phyloP scores from a whole-genome alignment of 2,113 vertebrate genomes.

The Oncorhynchus gorbuscha region DNA sequence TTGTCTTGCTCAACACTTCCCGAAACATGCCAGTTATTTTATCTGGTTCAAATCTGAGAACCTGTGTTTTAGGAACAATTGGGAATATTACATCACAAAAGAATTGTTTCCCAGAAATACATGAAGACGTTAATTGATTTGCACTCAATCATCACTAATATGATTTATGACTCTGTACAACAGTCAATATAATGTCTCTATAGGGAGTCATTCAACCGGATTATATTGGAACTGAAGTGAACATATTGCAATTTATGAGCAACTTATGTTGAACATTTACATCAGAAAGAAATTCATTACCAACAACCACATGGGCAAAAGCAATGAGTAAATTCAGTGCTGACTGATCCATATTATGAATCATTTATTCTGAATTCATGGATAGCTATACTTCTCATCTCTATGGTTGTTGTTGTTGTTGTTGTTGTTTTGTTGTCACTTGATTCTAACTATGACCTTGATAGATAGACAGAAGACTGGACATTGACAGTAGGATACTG shows the following conservation, averaged over 20 bases:
- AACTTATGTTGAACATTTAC: neutral
- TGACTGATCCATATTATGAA: too few species aligned
- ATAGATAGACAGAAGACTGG: too few species aligned
- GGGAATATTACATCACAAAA: slow-evolving; percentile 35
- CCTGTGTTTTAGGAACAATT: slow-evolving; percentile 40
- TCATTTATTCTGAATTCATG: too few species aligned
- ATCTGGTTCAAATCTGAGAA: slow-evolving; percentile 19
- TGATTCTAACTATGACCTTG: too few species aligned
- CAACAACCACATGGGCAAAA: too few species aligned
- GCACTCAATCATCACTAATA: slow-evolving; percentile 39
- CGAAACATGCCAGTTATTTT: slow-evolving; percentile 34
- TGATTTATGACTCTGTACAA: slow-evolving; percentile 47
- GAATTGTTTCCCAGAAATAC: slow-evolving; percentile 39
- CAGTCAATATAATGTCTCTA: slow-evolving; percentile 21
- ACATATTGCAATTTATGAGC: slow-evolving; percentile 32
- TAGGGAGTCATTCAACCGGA: slow-evolving; percentile 38
- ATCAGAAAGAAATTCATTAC: neutral
- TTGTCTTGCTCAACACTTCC: slow-evolving; percentile 56
- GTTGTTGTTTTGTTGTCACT: too few species aligned
- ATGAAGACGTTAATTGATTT: slow-evolving; percentile 40
- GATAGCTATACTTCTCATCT: too few species aligned
- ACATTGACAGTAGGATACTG: too few species aligned
- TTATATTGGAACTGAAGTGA: neutral
- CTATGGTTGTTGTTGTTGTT: too few species aligned
- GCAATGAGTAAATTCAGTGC: too few species aligned